These are phyloP conservation scores for Tor tambroides DNA, from an alignment of 2,113 vertebrate species.

Conservation along the genomic window DNA sequence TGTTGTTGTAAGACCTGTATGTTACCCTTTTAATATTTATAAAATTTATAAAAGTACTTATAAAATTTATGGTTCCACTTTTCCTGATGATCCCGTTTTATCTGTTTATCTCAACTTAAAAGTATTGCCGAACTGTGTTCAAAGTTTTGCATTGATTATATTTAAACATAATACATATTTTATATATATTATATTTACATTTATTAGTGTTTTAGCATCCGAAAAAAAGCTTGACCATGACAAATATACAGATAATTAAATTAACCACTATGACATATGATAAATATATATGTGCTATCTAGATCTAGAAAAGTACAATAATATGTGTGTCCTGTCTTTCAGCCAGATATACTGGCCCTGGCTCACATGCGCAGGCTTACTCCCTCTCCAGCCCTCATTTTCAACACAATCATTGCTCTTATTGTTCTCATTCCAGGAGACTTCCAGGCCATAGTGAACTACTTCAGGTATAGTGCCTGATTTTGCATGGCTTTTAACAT, in stretches of 20 bases:
- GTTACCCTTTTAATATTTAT: neutral
- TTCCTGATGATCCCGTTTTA: neutral
- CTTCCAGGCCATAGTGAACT: conserved; percentile 86
- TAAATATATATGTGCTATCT: too few species aligned
- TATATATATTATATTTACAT: neutral
- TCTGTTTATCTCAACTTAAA: neutral
- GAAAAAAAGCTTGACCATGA: neutral
- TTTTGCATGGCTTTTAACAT: neutral
- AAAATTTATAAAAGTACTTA: too few species aligned
- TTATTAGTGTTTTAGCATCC: neutral
- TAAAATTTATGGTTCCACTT: neutral
- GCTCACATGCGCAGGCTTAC: conserved; percentile 80
- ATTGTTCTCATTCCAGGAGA: conserved; percentile 81
- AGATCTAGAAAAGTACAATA: neutral
- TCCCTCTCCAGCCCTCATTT: conserved; percentile 85
- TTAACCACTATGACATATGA: neutral
- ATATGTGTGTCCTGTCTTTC: conserved; percentile 20
- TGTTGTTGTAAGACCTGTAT: too few species aligned
- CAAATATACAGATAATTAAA: neutral
- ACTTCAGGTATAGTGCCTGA: conserved; percentile 78
- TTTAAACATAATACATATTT: neutral
- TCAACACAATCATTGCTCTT: conserved; percentile 80
- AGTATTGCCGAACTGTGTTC: neutral
- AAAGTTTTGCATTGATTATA: neutral
- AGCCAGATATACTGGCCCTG: conserved; percentile 88